These are phyloP conservation scores for Steatornis caripensis DNA, from an alignment of 2,113 vertebrate genomes.

Conservation along the genomic window DNA sequence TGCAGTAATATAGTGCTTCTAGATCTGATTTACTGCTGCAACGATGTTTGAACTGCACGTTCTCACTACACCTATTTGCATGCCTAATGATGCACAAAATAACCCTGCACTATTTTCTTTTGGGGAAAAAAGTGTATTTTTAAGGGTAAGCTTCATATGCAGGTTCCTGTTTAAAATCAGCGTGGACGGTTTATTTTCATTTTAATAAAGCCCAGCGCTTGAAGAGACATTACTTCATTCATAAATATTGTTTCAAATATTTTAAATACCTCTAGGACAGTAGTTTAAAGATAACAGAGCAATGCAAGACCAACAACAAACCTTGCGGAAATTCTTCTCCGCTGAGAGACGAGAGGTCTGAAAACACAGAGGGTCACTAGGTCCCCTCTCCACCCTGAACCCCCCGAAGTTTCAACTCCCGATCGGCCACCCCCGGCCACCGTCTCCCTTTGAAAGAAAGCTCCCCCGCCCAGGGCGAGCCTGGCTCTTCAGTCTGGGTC, in stretches of 20 bases:
- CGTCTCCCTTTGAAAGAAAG: background rate
- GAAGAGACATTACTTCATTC: constrained; percentile 69
- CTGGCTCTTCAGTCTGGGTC: background rate
- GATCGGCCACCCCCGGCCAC: background rate
- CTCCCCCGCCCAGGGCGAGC: background rate
- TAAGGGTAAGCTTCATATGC: background rate
- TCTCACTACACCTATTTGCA: constrained; percentile 53
- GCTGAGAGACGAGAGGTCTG: background rate
- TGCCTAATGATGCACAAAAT: constrained; percentile 64
- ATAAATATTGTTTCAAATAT: constrained; percentile 65
- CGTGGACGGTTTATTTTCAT: constrained; percentile 24
- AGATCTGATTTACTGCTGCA: constrained; percentile 40
- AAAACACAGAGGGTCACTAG: background rate
- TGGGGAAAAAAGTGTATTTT: background rate
- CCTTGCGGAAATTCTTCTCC: background rate
- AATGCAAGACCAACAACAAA: constrained; percentile 1
- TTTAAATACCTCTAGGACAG: constrained; percentile 57
- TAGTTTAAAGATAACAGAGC: constrained; percentile 57
- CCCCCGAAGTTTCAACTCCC: background rate
- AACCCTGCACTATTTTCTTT: constrained; percentile 22
- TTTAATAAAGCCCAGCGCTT: constrained; percentile 36
- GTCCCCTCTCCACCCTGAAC: background rate
- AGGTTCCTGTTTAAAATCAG: constrained; percentile 54
- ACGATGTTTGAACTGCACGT: constrained; percentile 44
- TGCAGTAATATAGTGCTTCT: background rate